Evolutionary conservation across 2,113 vertebrate genomes (phyloP), one percentile per base, ranked within the genome.

Genomic region (Damaliscus lunatus): DNA sequence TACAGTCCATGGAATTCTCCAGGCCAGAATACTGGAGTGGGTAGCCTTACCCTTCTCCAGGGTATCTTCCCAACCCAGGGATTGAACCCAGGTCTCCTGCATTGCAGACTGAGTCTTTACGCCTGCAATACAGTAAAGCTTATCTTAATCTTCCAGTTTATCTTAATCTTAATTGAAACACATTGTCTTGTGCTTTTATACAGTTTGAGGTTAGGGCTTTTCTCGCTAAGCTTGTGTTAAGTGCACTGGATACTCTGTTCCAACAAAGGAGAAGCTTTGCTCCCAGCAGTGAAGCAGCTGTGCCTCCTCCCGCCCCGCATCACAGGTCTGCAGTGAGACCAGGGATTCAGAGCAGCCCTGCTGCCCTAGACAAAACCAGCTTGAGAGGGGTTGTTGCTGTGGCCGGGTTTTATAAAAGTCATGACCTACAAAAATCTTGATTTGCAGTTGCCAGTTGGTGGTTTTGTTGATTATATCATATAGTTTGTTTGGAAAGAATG

Each of bases 401-500:
- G 12, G 9, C 71, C 7, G 55, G 40, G 3, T 40, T 81, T 52
- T 62, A 80, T 91, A 89, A 3, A 29, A 86, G 95, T 85, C 27
- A 25, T 52, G 83, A 23, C 46, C 85, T 97, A 92, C 23, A 88
- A 0, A 85, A 74, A 83, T 84, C 31, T 43, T 93, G 25, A 67
- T 98, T 84, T 93, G 33, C 0, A 93, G 5, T 85, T 94, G 55
- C 96, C 52, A 27, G 52, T 78, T 92, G 90, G 89, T 96, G 62
- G 87, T 40, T 67, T 5, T 84, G 86, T 60, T 85, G 43, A 3
- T 82, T 97, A n/a, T 52, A 27, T 62, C 57, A 46, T 77, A 29
- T 52, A 46, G 52, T 88, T 84, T 64, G 48, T 93, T 64, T 36
- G 87, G 84, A 93, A 88, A 87, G 96, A 94, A 87, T 94, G 90